Conservation (phyloP, 1,140 invertebrate genomes). For the Acromyrmex echinatior region DNA sequence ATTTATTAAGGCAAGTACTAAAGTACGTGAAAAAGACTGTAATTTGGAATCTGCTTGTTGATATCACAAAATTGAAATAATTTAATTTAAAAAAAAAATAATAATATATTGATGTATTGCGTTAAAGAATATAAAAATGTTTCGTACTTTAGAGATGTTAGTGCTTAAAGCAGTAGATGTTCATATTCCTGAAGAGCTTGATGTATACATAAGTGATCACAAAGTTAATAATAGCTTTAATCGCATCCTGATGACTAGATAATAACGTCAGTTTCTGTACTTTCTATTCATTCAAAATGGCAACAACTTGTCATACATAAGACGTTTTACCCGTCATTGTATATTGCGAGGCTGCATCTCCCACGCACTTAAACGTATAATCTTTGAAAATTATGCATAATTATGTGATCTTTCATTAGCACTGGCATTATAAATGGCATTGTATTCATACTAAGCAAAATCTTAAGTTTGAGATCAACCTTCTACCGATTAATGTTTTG, state of each 20-base stretch:
- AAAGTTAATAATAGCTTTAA: constrained; percentile 50
- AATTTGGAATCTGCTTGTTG: background rate
- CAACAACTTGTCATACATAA: constrained; percentile 37
- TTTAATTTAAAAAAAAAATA: background rate
- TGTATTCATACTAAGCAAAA: background rate
- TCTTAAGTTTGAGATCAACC: background rate
- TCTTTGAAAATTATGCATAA: constrained; percentile 35
- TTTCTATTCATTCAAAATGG: constrained; percentile 42
- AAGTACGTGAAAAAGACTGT: background rate
- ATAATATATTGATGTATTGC: background rate
- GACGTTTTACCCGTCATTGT: constrained; percentile 15
- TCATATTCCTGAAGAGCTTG: background rate
- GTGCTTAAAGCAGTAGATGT: background rate
- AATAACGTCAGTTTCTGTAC: constrained; percentile 48
- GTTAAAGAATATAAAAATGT: background rate
- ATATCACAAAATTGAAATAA: background rate
- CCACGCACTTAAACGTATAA: constrained; percentile 18
- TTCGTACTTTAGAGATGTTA: background rate
- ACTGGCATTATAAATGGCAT: constrained; percentile 9
- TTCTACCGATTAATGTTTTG: constrained; percentile 12
- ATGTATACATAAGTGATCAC: constrained; percentile 12
- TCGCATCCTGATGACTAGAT: constrained; percentile 30
- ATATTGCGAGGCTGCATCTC: constrained; percentile 1
- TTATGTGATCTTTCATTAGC: constrained; percentile 21
- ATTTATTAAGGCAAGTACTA: constrained; percentile 2